Evolutionary conservation across 1,140 invertebrate genomes (phyloP), one percentile per base, ranked within the genome.

Genomic region (Pseudomyrmex cubaensis): DNA sequence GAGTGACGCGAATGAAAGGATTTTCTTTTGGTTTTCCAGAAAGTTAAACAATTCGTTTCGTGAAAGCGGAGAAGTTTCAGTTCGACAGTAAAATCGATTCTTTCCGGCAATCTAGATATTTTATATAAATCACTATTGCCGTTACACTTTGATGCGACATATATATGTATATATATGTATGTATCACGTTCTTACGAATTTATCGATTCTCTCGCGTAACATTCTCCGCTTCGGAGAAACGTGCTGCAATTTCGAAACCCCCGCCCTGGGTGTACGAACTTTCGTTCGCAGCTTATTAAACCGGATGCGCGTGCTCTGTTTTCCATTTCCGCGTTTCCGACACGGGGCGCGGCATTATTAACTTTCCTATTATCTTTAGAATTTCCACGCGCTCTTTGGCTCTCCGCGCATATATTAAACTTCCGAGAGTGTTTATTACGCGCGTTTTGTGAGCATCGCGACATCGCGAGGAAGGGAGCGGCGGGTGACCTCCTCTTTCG

Each of bases 291-390:
- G 54, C 66, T 80, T 59, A 80, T 70, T 80, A 80, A 80, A 44
- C 54, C 52, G 75, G 63, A 78, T 2, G 50, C 50, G 20, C 2
- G 50, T 44, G 20, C 57, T 59, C 57, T 44, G 70, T 78, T 78
- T 70, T 78, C 52, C 63, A 35, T 57, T 67, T 67, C 25, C 63
- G 48, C 35, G 17, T 59, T 35, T 35, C 64, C 64, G 50, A 22
- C 74, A 25, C 25, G 22, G 22, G 22, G 20, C 25, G 20, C 64
- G 64, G 35, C 64, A 57, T 78, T 77, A 77, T 77, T 78, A 78
- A 78, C 52, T 70, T 70, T 78, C 10, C 76, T 70, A 78, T 78
- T 80, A 80, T 70, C 76, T 57, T 70, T 25, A 48, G 54, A 70
- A 80, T 70, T 70, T 80, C 66, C 12, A 70, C 64, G 54, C 54